Evolutionary conservation across 2,888 invertebrate genomes (phyloP).

Genomic region (Cheilosia pagana): DNA sequence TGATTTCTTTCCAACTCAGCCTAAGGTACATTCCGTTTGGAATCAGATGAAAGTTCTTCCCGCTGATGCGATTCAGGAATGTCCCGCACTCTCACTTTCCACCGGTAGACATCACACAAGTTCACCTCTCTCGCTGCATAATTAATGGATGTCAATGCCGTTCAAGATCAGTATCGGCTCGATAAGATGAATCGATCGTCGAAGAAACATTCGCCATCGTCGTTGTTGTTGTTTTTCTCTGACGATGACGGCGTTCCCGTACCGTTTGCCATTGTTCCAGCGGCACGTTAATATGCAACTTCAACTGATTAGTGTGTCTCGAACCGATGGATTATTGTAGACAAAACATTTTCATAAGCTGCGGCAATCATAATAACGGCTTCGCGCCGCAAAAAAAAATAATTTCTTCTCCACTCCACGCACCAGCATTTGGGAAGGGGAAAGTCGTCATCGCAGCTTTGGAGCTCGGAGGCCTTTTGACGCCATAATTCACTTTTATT

Average conservation of each 20-base stretch:
- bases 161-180: constrained; percentile 10
- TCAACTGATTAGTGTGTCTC: not conserved
- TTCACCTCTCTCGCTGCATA: constrained; percentile 7
- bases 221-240: not conserved
- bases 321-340: not conserved
- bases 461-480: not conserved
- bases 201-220: not conserved
- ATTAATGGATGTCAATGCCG: constrained; percentile 22
- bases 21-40: not conserved
- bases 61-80: not conserved
- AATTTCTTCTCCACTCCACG: not conserved
- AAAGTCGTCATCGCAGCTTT: constrained; percentile 30
- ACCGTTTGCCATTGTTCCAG: constrained; percentile 15
- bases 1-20: constrained; percentile 4
- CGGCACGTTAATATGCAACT: constrained; percentile 7
- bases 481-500: constrained; percentile 52
- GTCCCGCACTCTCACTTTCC: constrained; percentile 32
- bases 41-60: constrained; percentile 28
- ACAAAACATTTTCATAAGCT: constrained; percentile 1
- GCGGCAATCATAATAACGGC: constrained; percentile 32
- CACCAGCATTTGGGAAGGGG: constrained; percentile 20
- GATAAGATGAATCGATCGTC: constrained; percentile 20
- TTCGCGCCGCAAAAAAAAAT: constrained; percentile 9
- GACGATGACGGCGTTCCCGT: no score
- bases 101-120: constrained; percentile 2